These are phyloP conservation scores for Prietella phreatophila DNA, from an alignment of 2,113 vertebrate species.

Conservation along the genomic window DNA sequence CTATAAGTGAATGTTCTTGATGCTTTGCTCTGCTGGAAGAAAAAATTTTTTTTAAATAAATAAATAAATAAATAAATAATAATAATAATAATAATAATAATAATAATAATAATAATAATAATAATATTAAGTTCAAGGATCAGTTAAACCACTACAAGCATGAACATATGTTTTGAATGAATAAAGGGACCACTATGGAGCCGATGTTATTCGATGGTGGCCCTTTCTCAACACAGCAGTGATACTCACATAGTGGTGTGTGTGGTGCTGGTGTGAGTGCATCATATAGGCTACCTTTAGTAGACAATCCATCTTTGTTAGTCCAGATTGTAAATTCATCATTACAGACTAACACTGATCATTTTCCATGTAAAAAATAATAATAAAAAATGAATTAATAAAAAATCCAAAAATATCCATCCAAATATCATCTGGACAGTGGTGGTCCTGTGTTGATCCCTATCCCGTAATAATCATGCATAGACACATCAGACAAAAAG, in stretches of 20 bases:
- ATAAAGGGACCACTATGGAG: background rate
- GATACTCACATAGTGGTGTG: background rate
- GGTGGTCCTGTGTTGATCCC: background rate
- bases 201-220: background rate
- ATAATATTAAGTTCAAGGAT: background rate
- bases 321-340: background rate
- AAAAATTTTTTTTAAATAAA: too few species aligned
- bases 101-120: background rate
- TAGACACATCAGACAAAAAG: background rate
- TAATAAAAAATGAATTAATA: background rate
- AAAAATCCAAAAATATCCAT: background rate
- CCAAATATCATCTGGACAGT: background rate
- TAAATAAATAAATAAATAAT: too few species aligned
- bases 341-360: background rate
- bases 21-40: background rate
- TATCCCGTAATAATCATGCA: background rate
- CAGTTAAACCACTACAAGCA: background rate
- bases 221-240: background rate
- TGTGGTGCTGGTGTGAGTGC: background rate
- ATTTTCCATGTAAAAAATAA: background rate
- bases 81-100: background rate
- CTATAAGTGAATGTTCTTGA: background rate
- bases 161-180: background rate
- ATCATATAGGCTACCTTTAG: background rate
- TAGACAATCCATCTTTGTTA: background rate